A percentile compares a stretch with the other conserved stretches of the same genome.
Conservation (phyloP, 2,888 invertebrate genomes). For the Brenthis hecate region DNA sequence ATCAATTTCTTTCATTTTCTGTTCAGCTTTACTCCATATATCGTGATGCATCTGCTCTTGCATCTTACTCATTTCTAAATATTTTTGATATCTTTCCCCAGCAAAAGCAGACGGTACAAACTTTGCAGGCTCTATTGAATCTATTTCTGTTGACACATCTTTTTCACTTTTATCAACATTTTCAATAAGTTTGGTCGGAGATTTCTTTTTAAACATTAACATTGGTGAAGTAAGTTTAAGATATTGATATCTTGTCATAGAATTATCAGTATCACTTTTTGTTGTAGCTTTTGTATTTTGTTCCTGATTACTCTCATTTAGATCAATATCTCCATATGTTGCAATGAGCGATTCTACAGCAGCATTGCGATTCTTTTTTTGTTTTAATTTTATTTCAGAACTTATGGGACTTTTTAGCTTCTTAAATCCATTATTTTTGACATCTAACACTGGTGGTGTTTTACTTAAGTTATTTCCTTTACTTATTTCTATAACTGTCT, state of each 20-base stretch:
- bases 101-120: conserved; percentile 54
- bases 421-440: neutral
- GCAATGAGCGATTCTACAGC: conserved; percentile 55
- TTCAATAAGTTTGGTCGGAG: conserved; percentile 28
- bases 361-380: conserved; percentile 50
- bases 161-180: neutral
- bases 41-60: conserved; percentile 47
- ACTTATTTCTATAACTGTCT: conserved; percentile 25
- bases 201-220: conserved; percentile 36
- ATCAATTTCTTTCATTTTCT: conserved; percentile 56
- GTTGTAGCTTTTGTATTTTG: neutral
- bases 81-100: conserved; percentile 54
- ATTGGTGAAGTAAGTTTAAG: conserved; percentile 16
- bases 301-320: conserved; percentile 7
- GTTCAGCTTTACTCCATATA: conserved; percentile 54
- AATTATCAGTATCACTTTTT: conserved; percentile 7
- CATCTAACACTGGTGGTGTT: neutral
- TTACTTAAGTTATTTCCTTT: neutral
- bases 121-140: conserved; percentile 10
- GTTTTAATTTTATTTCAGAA: conserved; percentile 18
- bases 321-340: conserved; percentile 33
- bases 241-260: neutral
- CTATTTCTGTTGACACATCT: conserved; percentile 6
- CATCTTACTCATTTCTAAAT: conserved; percentile 47
- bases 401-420: neutral